Base-by-base conservation (phyloP, 2,797 vertebrate genomes). In the Apogon hyalosoma region DNA sequence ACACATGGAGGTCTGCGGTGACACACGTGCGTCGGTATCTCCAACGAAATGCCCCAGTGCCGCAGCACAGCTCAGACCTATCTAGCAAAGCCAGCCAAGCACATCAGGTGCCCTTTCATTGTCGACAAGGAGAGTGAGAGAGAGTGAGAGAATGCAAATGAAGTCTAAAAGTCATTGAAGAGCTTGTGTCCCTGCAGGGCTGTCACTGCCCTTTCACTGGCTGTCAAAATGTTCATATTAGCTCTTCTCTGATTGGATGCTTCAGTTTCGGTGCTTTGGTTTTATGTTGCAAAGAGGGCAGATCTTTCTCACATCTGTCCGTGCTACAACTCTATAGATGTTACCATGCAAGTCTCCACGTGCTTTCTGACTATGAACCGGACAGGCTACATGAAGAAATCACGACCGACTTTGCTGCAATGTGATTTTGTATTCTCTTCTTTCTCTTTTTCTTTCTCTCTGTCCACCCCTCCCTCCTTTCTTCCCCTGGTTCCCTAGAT, bases 31-130 rank as follows among this genome's bases (percentile, higher is more conserved):
- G 6, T 16, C 11, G 2, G 58, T 40, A 69, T 61, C 61, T 62
- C 43, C 43, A 1, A 15, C 19, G 21, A 66, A 59, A 77, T 45
- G 56, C 42, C 75, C 48, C 12, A 41, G 69, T 46, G 50, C 82
- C 36, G 52, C 75, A 47, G 61, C 72, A 10, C 43, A 57, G 73
- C 52, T 18, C 57, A 45, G 53, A 72, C 75, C 70, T 82, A 79
- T 88, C 80, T 77, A 74, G 65, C 69, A 38, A 74, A 87, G 79
- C 51, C 74, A 84, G 84, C 86, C 84, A 86, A 85, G 81, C 84
- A 89, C 88, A 83, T 91, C 87, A 82, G 87, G 88, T 92, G 86
- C 85, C 89, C 91, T 92, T 93, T 93, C 87, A 90, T 91, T 89
- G 89, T 88, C 76, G 70, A 85, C 75, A 80, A 87, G 77, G 80